Evolutionary conservation across 2,888 invertebrate species (phyloP).

Genomic region (Nomada flava): DNA sequence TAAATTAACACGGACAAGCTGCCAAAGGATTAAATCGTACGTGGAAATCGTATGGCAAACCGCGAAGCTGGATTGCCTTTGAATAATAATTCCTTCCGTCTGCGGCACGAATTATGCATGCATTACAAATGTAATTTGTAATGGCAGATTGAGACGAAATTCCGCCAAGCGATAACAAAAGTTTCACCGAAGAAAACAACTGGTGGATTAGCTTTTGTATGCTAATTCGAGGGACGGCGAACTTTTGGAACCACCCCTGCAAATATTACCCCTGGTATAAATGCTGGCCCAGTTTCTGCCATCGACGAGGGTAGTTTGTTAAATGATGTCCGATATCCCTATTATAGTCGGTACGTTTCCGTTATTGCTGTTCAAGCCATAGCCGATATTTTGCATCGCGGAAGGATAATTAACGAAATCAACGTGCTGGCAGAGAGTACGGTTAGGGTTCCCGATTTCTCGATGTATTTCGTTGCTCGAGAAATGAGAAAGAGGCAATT

Average conservation of each 20-base stretch:
- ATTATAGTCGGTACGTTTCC: not conserved
- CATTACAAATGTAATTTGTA: conserved; percentile 44
- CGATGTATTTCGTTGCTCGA: no score
- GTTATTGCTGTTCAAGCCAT: not conserved
- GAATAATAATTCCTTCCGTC: conserved; percentile 47
- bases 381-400: not conserved
- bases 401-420: conserved; percentile 27
- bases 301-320: not conserved
- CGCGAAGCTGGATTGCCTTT: conserved; percentile 38
- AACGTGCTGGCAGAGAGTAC: not conserved
- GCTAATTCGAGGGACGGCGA: conserved; percentile 19
- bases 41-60: not conserved
- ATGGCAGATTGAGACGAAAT: conserved; percentile 58
- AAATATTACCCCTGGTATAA: not conserved
- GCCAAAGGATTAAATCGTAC: conserved; percentile 47
- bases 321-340: not conserved
- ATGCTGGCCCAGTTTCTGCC: conserved; percentile 3
- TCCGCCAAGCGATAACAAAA: conserved; percentile 30
- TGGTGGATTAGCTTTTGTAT: conserved; percentile 36
- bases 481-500: no score
- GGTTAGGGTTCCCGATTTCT: no score
- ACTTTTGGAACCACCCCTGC: not conserved
- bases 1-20: conserved; percentile 56
- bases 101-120: conserved; percentile 60
- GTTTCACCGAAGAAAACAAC: conserved; percentile 22